These are phyloP conservation scores for Drosophila nasuta DNA, from an alignment of 1,140 invertebrate genomes.

Conservation along the genomic window DNA sequence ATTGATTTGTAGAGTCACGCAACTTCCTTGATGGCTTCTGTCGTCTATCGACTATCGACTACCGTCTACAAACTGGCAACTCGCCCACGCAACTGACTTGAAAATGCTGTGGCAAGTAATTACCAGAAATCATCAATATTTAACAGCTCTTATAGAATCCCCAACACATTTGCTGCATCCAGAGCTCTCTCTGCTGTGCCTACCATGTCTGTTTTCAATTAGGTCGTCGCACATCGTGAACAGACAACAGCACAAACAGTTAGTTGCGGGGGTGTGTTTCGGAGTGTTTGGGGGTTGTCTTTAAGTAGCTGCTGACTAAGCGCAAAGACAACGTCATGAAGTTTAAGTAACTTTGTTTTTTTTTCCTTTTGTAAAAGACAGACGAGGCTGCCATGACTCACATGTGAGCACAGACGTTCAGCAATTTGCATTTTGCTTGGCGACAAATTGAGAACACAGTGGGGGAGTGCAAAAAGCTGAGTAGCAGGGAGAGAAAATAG, in stretches of 20 bases:
- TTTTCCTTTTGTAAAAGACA: slow-evolving; percentile 51
- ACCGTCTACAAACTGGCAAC: too few species aligned
- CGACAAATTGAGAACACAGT: background rate
- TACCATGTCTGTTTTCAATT: slow-evolving; percentile 66
- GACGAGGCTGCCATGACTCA: slow-evolving; percentile 54
- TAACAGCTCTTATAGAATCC: slow-evolving; percentile 39
- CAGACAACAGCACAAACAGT: background rate
- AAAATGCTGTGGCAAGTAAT: slow-evolving; percentile 41
- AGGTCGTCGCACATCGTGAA: slow-evolving; percentile 52
- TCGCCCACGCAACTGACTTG: background rate
- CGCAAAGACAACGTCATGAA: slow-evolving; percentile 63
- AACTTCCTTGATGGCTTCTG: slow-evolving; percentile 54
- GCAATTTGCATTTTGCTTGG: slow-evolving; percentile 60
- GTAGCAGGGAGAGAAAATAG: too few species aligned
- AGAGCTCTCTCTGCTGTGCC: background rate
- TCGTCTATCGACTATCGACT: too few species aligned
- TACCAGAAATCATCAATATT: slow-evolving; percentile 55
- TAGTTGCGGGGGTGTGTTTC: background rate
- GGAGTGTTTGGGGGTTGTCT: background rate
- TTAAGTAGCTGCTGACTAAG: slow-evolving; percentile 63
- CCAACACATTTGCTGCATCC: slow-evolving; percentile 12
- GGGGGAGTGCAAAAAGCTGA: background rate
- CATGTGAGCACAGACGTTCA: slow-evolving; percentile 45
- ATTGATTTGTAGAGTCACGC: slow-evolving; percentile 81
- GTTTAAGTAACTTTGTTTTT: slow-evolving; percentile 53